These are phyloP conservation scores for Morone chrysops DNA, from an alignment of 2,113 vertebrate species.

Conservation along the genomic window DNA sequence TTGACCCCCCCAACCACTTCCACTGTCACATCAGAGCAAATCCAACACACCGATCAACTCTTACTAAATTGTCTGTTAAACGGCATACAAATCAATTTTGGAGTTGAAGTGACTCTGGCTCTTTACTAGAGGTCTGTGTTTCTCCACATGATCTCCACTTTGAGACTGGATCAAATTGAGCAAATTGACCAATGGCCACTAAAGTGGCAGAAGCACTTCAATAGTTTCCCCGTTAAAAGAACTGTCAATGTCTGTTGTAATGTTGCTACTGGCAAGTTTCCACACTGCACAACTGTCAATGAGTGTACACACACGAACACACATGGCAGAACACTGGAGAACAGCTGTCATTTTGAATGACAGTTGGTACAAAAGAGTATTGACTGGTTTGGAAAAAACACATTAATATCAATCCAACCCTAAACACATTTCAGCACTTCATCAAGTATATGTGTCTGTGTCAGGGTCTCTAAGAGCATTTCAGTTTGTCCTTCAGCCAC, in stretches of 20 bases:
- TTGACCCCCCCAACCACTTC: neutral
- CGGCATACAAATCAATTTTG: constrained; percentile 3
- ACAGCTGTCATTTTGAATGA: constrained; percentile 65
- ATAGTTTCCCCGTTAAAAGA: constrained; percentile 59
- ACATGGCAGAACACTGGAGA: constrained; percentile 33
- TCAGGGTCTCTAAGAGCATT: constrained; percentile 5
- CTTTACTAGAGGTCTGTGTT: constrained; percentile 15
- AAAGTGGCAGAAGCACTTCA: constrained; percentile 49
- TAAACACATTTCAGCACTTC: constrained; percentile 39
- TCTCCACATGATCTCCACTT: constrained; percentile 38
- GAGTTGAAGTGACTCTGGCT: neutral
- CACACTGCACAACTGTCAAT: constrained; percentile 46
- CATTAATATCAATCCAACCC: constrained; percentile 43
- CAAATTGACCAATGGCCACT: constrained; percentile 48
- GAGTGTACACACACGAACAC: constrained; percentile 26
- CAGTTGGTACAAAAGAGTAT: constrained; percentile 59
- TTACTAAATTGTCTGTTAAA: constrained; percentile 37
- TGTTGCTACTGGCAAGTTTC: constrained; percentile 61
- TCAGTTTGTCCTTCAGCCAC: constrained; percentile 36
- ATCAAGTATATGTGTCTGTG: neutral
- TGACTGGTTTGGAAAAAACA: constrained; percentile 47
- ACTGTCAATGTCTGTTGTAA: constrained; percentile 44
- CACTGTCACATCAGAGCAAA: neutral
- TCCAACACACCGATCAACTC: constrained; percentile 3
- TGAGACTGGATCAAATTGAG: constrained; percentile 48